Evolutionary conservation across 2,113 vertebrate genomes (phyloP).

Genomic region (Aptenodytes patagonicus): DNA sequence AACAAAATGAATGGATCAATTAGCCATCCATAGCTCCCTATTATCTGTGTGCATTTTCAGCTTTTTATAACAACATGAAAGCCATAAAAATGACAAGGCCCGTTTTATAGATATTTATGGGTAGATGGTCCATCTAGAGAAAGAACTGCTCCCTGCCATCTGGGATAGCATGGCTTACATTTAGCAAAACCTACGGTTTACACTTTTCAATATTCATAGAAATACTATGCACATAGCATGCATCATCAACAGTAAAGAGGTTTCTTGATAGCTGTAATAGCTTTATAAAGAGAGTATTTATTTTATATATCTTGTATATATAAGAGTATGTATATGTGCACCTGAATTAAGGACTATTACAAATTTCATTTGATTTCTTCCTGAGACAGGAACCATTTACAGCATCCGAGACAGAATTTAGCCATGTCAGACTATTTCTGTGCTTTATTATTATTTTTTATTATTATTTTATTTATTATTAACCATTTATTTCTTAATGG

Average conservation of each 20-base stretch:
- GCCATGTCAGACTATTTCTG: not conserved
- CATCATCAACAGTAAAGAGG: not conserved
- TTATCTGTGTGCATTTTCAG: not conserved
- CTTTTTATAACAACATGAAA: not conserved
- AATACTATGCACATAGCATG: not conserved
- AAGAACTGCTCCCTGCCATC: not conserved
- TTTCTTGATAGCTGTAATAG: not conserved
- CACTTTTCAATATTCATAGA: not conserved
- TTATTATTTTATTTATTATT: too few relatives aligned
- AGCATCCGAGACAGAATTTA: not conserved
- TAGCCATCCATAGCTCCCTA: not conserved
- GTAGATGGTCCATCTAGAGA: not conserved
- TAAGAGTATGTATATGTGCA: not conserved
- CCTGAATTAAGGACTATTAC: not conserved
- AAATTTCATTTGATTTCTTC: not conserved
- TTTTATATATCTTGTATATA: not conserved
- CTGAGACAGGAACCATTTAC: not conserved
- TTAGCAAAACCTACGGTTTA: not conserved
- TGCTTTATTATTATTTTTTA: not conserved
- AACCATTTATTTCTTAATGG: not conserved
- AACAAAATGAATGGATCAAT: constrained; percentile 4
- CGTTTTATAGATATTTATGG: constrained; percentile 15
- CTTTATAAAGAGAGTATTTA: not conserved
- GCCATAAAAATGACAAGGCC: constrained; percentile 19
- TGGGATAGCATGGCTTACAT: not conserved